phyloP scores from a whole-genome alignment of 2,113 vertebrate genomes.

The Thamnophis sirtalis region DNA sequence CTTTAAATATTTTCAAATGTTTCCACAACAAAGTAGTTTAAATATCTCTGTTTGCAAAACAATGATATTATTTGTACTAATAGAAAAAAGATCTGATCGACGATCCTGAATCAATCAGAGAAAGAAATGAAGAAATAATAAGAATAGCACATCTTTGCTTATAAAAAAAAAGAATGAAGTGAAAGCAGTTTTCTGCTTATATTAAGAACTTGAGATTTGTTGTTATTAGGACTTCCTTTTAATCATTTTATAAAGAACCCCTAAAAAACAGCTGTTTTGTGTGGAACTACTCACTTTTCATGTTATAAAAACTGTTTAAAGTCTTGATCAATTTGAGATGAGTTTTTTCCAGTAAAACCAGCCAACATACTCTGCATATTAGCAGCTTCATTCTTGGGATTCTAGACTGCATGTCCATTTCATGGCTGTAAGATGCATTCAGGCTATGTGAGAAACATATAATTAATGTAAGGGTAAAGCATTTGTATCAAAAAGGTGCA shows the following conservation, averaged over 20 bases:
- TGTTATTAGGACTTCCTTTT: not conserved
- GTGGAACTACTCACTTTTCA: conserved; percentile 16
- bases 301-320: not conserved
- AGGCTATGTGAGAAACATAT: not conserved
- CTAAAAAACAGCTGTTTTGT: conserved; percentile 37
- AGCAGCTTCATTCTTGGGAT: not conserved
- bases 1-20: not conserved
- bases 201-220: conserved; percentile 14
- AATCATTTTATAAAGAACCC: conserved; percentile 15
- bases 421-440: not conserved
- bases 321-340: conserved; percentile 4
- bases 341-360: not conserved
- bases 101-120: conserved; percentile 14
- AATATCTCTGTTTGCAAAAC: not conserved
- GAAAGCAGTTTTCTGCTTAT: conserved; percentile 26
- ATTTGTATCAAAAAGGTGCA: not conserved
- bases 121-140: conserved; percentile 33
- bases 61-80: not conserved
- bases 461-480: not conserved
- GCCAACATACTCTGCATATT: not conserved
- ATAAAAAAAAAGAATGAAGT: conserved; percentile 26
- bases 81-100: not conserved
- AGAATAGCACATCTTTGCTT: not conserved
- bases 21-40: not conserved
- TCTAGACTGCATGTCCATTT: not conserved